Conservation (phyloP, 2,113 vertebrate species). For the Scopus umbretta region DNA sequence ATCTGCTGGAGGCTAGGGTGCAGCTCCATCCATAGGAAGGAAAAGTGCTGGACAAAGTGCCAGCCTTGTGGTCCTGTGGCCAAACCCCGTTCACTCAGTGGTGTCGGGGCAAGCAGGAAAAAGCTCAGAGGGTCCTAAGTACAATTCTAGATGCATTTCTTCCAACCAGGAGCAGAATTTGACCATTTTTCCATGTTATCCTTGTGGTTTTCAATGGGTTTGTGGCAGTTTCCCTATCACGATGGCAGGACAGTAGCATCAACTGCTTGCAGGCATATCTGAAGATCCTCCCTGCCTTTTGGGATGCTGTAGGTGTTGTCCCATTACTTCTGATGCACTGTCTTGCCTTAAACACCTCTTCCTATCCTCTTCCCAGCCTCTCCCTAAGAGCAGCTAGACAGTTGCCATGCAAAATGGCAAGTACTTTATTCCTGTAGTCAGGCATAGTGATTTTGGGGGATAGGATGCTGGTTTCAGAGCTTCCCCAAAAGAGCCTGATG, state of each 20-base stretch:
- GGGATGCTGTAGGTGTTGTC: neutral
- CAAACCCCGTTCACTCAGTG: neutral
- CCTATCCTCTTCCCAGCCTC: neutral
- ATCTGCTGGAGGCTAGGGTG: neutral
- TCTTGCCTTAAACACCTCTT: neutral
- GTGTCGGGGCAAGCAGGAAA: neutral
- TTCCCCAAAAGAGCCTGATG: neutral
- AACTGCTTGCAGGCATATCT: neutral
- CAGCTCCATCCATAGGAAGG: neutral
- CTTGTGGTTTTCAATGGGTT: neutral
- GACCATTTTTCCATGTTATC: neutral
- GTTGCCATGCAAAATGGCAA: neutral
- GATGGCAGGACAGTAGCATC: too few species aligned
- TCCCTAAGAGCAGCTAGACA: neutral
- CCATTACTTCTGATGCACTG: neutral
- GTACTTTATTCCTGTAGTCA: neutral
- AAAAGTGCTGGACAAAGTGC: neutral
- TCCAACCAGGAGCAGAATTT: neutral
- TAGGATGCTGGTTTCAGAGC: neutral
- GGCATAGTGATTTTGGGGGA: neutral
- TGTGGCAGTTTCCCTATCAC: neutral
- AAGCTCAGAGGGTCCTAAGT: neutral
- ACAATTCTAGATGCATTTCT: neutral
- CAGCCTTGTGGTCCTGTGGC: neutral
- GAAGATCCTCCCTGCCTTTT: neutral